Evolutionary conservation across 2,113 vertebrate genomes (phyloP).

Genomic region (Prunella fulvescens): DNA sequence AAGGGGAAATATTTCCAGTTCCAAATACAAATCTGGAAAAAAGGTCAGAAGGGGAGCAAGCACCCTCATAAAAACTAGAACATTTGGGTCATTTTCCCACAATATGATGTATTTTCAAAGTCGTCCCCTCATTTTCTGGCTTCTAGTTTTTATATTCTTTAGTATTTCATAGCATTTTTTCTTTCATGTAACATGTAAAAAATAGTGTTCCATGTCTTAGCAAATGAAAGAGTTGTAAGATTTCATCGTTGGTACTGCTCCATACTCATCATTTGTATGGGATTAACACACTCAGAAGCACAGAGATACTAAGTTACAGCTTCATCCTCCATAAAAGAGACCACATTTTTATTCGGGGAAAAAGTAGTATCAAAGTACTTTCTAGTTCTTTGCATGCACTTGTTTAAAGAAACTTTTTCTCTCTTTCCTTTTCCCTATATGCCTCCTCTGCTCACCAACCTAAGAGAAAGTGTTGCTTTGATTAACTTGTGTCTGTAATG

Average conservation of each 20-base stretch:
- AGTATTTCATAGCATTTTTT: slow-evolving; percentile 11
- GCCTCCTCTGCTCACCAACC: neutral
- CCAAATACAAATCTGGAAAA: slow-evolving; percentile 51
- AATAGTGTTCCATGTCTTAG: neutral
- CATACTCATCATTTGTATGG: neutral
- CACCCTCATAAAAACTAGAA: slow-evolving; percentile 25
- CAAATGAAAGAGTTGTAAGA: slow-evolving; percentile 2
- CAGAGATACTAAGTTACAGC: neutral
- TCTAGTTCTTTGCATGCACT: slow-evolving; percentile 23
- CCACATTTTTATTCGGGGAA: slow-evolving; percentile 14
- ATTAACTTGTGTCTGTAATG: neutral
- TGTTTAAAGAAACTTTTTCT: slow-evolving; percentile 11
- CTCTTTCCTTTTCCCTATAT: neutral
- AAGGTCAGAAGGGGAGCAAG: slow-evolving; percentile 13
- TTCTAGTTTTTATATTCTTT: slow-evolving; percentile 23
- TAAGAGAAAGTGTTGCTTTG: neutral
- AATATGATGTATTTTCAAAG: slow-evolving; percentile 29
- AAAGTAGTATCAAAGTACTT: slow-evolving; percentile 18
- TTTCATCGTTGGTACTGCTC: neutral
- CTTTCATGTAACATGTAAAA: neutral
- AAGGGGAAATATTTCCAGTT: slow-evolving; percentile 14
- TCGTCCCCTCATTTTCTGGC: neutral
- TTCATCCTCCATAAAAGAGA: neutral
- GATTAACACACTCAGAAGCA: neutral
- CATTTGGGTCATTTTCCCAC: slow-evolving; percentile 19